Evolutionary conservation across 2,797 vertebrate genomes (phyloP).

Genomic region (Tragelaphus eurycerus): DNA sequence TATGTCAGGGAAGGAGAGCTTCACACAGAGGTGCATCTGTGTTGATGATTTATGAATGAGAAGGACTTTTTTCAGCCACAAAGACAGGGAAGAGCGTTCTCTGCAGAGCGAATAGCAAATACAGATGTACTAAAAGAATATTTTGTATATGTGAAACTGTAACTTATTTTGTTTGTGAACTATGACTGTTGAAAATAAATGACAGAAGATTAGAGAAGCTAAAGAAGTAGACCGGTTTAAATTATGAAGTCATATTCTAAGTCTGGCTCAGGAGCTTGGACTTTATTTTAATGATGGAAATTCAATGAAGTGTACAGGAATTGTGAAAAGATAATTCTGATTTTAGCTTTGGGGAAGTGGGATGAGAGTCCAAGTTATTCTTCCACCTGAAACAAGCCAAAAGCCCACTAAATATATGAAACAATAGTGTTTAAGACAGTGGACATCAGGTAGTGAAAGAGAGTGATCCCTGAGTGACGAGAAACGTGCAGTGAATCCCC

Average conservation of each 20-base stretch:
- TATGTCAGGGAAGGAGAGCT: neutral
- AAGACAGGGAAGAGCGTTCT: neutral
- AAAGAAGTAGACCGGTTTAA: neutral
- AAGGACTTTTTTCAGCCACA: neutral
- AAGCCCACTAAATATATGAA: neutral
- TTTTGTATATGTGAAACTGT: neutral
- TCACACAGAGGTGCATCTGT: neutral
- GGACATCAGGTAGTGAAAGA: neutral
- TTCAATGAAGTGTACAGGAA: neutral
- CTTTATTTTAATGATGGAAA: conserved; percentile 31
- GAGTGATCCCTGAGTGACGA: neutral
- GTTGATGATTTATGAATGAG: neutral
- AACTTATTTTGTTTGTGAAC: conserved; percentile 15
- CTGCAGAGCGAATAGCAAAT: neutral
- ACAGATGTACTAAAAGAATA: neutral
- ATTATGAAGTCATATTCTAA: conserved; percentile 33
- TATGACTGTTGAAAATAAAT: neutral
- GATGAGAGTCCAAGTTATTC: neutral
- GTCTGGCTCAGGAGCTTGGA: neutral
- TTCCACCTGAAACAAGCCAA: neutral
- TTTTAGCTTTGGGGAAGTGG: neutral
- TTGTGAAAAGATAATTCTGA: conserved; percentile 12
- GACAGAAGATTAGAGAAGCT: neutral
- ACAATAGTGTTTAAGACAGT: neutral
- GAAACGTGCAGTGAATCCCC: neutral